Percentiles rank a stretch among this genome's conserved stretches.
phyloP scores from a whole-genome alignment of 2,797 vertebrate species.

The Malacoraja senta region DNA sequence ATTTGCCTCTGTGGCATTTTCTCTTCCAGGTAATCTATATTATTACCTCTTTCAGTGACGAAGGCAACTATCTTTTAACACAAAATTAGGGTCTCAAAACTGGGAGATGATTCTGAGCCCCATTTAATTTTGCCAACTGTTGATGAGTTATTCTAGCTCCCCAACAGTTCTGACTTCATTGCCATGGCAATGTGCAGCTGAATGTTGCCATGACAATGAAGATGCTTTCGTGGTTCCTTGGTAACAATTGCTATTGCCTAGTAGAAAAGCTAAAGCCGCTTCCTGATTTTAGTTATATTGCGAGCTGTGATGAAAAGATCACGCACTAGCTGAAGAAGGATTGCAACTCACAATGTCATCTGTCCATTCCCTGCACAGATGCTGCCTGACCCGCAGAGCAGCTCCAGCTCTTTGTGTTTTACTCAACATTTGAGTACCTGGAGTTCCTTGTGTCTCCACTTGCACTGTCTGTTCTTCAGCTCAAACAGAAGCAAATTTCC shows the following conservation, averaged over 20 bases:
- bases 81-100: background rate
- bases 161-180: background rate
- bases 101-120: background rate
- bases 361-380: too few relatives aligned
- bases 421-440: too few relatives aligned
- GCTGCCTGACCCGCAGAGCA: too few relatives aligned
- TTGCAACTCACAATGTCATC: too few relatives aligned
- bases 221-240: background rate
- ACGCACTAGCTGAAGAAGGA: too few relatives aligned
- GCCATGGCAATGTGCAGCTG: background rate
- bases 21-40: background rate
- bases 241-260: background rate
- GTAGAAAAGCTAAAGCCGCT: too few relatives aligned
- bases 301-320: too few relatives aligned
- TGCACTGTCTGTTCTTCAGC: too few relatives aligned
- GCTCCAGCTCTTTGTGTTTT: too few relatives aligned
- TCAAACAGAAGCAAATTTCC: too few relatives aligned
- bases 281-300: background rate
- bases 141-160: background rate
- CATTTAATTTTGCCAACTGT: background rate
- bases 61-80: background rate
- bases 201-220: background rate
- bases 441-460: too few relatives aligned
- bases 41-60: background rate
- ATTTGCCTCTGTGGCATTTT: background rate